Percentiles rank a stretch among this genome's conserved stretches.
Evolutionary conservation across 2,888 invertebrate species (phyloP).

Genomic region (Monoplex corrugatus): DNA sequence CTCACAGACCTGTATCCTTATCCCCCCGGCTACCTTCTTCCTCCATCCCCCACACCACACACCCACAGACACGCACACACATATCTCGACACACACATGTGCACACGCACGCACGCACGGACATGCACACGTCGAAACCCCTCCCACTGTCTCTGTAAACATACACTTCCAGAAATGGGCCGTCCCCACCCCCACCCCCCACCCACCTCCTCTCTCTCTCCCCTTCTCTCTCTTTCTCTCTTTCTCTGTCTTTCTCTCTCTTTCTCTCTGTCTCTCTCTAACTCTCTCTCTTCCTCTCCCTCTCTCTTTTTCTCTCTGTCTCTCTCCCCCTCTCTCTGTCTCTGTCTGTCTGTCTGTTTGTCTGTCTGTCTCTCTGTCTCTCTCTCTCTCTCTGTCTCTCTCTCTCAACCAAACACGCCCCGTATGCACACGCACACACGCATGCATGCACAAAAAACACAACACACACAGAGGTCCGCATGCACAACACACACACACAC

Average conservation of each 20-base stretch:
- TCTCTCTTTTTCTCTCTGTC: too few species aligned
- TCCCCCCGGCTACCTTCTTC: too few species aligned
- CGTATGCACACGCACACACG: too few species aligned
- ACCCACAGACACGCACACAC: too few species aligned
- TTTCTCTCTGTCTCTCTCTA: slow-evolving; percentile 16
- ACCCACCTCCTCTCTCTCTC: background rate
- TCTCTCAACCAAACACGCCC: too few species aligned
- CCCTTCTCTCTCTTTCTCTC: background rate
- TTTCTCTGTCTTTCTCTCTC: slow-evolving; percentile 12
- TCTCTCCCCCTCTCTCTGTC: background rate
- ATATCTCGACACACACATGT: background rate
- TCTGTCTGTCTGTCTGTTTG: background rate
- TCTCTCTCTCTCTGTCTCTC: slow-evolving; percentile 23
- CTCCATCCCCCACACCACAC: too few species aligned
- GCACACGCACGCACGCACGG: background rate
- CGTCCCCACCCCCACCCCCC: background rate
- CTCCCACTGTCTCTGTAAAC: too few species aligned
- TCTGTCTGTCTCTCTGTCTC: slow-evolving; percentile 5
- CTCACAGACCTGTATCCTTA: too few species aligned
- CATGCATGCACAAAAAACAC: background rate
- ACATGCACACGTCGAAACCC: background rate
- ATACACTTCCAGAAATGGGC: too few species aligned
- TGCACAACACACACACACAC: background rate
- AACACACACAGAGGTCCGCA: background rate
- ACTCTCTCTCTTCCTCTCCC: background rate